Percentiles rank a stretch among this genome's conserved stretches.
These are phyloP conservation scores for Etheostoma nigrum DNA, from an alignment of 2,797 vertebrate genomes.

Conservation along the genomic window DNA sequence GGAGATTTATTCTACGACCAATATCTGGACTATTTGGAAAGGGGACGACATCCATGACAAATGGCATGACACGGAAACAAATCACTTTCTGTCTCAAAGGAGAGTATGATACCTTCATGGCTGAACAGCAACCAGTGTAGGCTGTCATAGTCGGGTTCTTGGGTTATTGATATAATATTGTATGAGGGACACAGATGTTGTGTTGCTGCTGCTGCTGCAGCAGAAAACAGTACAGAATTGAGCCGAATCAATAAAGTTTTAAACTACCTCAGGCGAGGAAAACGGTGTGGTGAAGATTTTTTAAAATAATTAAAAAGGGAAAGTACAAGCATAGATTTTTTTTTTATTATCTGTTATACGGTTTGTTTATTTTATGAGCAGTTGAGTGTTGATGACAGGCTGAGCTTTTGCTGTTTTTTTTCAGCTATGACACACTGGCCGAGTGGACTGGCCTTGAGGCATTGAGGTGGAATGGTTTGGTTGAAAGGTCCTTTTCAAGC, in stretches of 20 bases:
- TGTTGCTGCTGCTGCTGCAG: conserved; percentile 27
- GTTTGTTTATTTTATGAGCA: conserved; percentile 15
- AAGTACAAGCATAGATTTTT: too few relatives aligned
- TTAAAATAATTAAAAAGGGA: conserved; percentile 52
- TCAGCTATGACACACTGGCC: conserved; percentile 29
- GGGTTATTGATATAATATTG: conserved; percentile 9
- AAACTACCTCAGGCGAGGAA: conserved; percentile 46
- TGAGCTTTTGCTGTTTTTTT: conserved; percentile 25
- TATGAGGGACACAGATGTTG: conserved; percentile 7
- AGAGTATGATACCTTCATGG: not conserved
- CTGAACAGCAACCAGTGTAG: not conserved
- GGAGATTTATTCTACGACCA: conserved; percentile 25
- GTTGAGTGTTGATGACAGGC: conserved; percentile 10
- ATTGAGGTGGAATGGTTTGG: conserved; percentile 61
- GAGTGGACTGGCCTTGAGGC: conserved; percentile 42
- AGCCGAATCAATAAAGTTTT: conserved; percentile 48
- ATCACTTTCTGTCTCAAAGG: conserved; percentile 1
- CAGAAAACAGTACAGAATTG: conserved; percentile 25
- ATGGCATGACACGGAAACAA: conserved; percentile 17
- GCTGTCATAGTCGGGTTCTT: not conserved
- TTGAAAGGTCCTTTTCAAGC: conserved; percentile 48
- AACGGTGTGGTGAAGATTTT: conserved; percentile 34
- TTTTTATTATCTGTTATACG: too few relatives aligned
- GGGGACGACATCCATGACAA: conserved; percentile 16
- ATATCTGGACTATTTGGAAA: conserved; percentile 14